phyloP scores from a whole-genome alignment of 2,113 vertebrate species.

The Charadrius vociferus region DNA sequence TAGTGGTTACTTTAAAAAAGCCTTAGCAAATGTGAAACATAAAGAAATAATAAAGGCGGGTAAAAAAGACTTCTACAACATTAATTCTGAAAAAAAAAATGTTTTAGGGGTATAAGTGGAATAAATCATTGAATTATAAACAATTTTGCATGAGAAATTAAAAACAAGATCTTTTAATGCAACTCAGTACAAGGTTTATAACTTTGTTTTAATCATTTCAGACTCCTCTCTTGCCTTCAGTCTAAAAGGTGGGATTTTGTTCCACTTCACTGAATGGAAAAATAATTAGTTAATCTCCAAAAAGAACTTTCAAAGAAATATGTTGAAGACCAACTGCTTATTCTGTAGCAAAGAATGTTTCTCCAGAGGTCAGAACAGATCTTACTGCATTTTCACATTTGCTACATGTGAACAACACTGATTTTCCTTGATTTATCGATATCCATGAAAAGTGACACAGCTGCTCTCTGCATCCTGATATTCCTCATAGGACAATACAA shows the following conservation, averaged over 20 bases:
- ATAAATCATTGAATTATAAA: not conserved
- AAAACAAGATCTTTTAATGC: not conserved
- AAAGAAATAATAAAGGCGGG: not conserved
- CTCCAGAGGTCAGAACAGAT: not conserved
- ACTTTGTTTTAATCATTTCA: not conserved
- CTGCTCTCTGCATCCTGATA: not conserved
- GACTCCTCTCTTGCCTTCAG: not conserved
- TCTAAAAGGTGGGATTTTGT: not conserved
- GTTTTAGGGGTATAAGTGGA: not conserved
- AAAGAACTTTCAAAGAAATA: not conserved
- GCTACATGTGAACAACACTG: not conserved
- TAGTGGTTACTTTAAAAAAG: not conserved
- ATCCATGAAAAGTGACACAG: not conserved
- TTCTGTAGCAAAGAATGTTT: not conserved
- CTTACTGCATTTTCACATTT: not conserved
- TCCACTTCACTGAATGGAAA: not conserved
- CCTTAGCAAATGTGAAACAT: not conserved
- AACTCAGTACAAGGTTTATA: not conserved
- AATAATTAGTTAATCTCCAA: not conserved
- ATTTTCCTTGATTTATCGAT: not conserved
- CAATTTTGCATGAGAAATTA: not conserved
- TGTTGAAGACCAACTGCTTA: not conserved
- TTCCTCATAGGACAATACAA: not conserved
- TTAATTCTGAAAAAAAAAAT: not conserved
- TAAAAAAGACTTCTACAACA: not conserved